phyloP scores from a whole-genome alignment of 2,797 vertebrate species.

The Channa striata region DNA sequence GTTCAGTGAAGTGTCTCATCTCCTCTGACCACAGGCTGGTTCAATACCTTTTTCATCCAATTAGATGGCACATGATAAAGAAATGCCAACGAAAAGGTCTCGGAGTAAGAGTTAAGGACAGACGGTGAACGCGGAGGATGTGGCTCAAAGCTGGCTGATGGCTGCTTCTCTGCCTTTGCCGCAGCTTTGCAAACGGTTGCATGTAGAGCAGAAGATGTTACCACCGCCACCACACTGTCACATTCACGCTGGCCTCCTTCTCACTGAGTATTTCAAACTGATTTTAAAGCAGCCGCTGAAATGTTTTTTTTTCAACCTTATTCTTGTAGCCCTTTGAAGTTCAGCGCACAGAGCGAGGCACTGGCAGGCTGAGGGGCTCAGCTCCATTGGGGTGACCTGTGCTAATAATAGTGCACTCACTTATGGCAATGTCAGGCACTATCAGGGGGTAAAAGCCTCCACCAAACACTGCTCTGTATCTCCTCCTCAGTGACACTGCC shows the following conservation, averaged over 20 bases:
- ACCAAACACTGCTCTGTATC: conserved; percentile 4
- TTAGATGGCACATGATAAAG: conserved; percentile 52
- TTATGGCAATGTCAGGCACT: conserved; percentile 39
- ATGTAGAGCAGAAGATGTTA: conserved; percentile 32
- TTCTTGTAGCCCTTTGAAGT: conserved; percentile 70
- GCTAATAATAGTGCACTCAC: conserved; percentile 62
- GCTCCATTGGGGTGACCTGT: conserved; percentile 58
- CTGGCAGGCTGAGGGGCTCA: conserved; percentile 53
- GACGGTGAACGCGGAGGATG: conserved; percentile 37
- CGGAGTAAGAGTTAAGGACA: conserved; percentile 53
- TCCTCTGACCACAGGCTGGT: conserved; percentile 24
- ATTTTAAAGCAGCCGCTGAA: conserved; percentile 61
- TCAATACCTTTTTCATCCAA: conserved; percentile 51
- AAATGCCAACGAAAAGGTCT: conserved; percentile 66
- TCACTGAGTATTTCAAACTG: conserved; percentile 63
- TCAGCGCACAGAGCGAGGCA: conserved; percentile 45
- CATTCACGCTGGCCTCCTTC: conserved; percentile 41
- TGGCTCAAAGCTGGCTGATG: conserved; percentile 32
- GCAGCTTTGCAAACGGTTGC: conserved; percentile 17
- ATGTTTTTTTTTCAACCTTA: conserved; percentile 58
- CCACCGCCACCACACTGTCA: conserved; percentile 12
- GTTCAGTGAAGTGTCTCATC: conserved; percentile 12
- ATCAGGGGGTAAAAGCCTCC: conserved; percentile 37
- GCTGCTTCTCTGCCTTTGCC: conserved; percentile 18
- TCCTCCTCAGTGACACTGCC: conserved; percentile 13